Conservation (phyloP, 2,113 vertebrate genomes). For the Callaeas wilsoni region DNA sequence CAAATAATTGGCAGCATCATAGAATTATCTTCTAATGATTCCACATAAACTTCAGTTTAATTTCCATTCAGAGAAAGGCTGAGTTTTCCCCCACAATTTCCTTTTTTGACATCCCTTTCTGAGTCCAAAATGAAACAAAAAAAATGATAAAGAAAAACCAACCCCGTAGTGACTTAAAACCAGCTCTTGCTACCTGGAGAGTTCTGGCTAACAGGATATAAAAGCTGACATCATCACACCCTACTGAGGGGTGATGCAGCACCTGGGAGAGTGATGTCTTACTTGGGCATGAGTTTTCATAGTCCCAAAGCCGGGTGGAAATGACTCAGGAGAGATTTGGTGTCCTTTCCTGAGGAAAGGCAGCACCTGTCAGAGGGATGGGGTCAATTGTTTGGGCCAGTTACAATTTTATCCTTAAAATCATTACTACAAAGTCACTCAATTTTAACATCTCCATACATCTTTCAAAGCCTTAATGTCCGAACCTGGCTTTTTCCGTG, state of each 20-base stretch:
- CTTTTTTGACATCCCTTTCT: neutral
- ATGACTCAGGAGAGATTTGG: neutral
- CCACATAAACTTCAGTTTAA: neutral
- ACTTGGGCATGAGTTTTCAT: neutral
- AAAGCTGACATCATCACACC: neutral
- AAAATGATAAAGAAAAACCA: fast-evolving
- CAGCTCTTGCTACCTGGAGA: neutral
- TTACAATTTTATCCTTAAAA: neutral
- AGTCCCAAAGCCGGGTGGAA: neutral
- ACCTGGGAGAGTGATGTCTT: neutral
- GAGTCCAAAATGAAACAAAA: neutral
- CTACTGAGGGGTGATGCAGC: neutral
- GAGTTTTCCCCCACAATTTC: neutral
- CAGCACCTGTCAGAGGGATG: neutral
- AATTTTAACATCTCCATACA: neutral
- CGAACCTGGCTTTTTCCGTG: neutral
- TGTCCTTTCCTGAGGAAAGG: neutral
- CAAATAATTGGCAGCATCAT: neutral
- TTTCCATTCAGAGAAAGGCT: neutral
- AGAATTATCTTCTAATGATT: neutral
- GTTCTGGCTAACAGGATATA: neutral
- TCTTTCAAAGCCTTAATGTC: neutral
- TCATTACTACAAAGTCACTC: neutral
- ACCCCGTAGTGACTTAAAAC: neutral
- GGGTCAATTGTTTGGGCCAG: neutral